Conservation (phyloP, 2,797 vertebrate genomes). For the Hylomyscus alleni region DNA sequence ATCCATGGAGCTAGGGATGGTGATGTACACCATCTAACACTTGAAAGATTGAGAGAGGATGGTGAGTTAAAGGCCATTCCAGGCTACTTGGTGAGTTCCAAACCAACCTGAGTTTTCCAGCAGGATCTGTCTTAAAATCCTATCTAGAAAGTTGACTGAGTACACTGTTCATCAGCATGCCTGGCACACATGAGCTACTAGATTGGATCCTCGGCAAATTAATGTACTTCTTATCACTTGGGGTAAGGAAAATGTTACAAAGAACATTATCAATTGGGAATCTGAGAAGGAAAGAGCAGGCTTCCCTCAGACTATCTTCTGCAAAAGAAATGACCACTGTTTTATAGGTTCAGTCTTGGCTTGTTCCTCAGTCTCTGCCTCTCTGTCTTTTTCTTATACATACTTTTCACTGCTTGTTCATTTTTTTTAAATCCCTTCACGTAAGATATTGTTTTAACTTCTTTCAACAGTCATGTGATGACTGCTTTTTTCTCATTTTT, state of each 20-base stretch:
- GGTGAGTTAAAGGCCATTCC: neutral
- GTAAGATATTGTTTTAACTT: neutral
- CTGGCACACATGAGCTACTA: neutral
- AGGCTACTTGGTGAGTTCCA: neutral
- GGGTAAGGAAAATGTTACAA: rapidly evolving
- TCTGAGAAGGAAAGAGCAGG: neutral
- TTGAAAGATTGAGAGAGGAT: neutral
- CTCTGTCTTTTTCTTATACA: neutral
- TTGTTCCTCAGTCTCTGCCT: neutral
- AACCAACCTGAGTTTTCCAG: neutral
- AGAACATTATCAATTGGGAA: rapidly evolving
- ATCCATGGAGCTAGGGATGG: neutral
- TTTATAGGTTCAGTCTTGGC: neutral
- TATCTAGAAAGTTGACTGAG: neutral
- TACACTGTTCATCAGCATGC: neutral
- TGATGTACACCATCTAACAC: neutral
- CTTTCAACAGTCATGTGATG: neutral
- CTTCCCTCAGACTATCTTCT: neutral
- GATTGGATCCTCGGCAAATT: neutral
- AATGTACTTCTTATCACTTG: rapidly evolving
- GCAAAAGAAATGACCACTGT: neutral
- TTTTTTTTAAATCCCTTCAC: neutral
- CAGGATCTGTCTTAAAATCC: neutral
- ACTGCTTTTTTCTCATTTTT: neutral
- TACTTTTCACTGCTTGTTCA: neutral